phyloP scores from a whole-genome alignment of 2,113 vertebrate genomes.

The Platysteira castanea region DNA sequence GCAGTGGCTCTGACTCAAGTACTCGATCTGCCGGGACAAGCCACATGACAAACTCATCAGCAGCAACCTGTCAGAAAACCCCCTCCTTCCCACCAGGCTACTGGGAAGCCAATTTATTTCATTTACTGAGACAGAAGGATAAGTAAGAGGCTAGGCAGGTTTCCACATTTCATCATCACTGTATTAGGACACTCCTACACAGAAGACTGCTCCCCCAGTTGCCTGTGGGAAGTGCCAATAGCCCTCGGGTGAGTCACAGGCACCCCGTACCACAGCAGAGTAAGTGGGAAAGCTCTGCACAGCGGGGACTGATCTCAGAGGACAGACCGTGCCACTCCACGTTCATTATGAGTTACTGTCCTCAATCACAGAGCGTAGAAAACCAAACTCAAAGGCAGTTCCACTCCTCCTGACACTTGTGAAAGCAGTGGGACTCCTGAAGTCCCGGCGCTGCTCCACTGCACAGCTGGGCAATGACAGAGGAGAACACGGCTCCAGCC shows the following conservation, averaged over 20 bases:
- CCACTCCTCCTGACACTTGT: neutral
- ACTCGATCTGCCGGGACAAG: neutral
- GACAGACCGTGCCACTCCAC: neutral
- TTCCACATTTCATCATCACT: conserved; percentile 27
- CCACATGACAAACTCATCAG: neutral
- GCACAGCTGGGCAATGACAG: neutral
- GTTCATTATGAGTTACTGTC: neutral
- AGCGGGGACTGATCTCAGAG: neutral
- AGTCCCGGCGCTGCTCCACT: neutral
- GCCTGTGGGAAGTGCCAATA: conserved; percentile 54
- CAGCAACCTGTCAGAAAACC: neutral
- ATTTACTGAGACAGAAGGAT: conserved; percentile 17
- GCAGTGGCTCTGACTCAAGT: neutral
- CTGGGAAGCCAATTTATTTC: neutral
- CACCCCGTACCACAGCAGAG: neutral
- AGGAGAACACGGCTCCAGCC: neutral
- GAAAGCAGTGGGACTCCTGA: neutral
- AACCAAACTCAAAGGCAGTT: neutral
- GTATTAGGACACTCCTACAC: conserved; percentile 54
- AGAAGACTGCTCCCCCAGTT: conserved; percentile 26
- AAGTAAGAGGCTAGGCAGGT: conserved; percentile 40
- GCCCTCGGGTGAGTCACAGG: conserved; percentile 32
- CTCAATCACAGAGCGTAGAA: neutral
- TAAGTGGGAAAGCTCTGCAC: neutral
- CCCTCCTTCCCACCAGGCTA: neutral